phyloP scores from a whole-genome alignment of 2,888 invertebrate species.

The Timandra comae region DNA sequence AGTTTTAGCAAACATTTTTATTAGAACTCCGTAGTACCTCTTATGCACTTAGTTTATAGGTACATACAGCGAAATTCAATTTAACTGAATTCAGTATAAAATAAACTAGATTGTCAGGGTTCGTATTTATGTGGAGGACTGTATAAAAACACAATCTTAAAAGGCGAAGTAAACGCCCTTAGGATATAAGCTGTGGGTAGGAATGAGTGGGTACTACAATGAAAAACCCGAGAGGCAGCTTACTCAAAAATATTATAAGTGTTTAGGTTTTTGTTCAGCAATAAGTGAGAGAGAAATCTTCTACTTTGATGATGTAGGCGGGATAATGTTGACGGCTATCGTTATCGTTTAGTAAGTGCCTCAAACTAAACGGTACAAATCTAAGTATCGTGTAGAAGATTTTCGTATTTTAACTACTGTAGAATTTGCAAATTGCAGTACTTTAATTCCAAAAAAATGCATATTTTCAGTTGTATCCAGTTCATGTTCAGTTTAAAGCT shows the following conservation, averaged over 20 bases:
- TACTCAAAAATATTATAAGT: conserved; percentile 29
- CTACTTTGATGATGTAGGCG: no score
- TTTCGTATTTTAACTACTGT: no score
- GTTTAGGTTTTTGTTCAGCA: conserved; percentile 17
- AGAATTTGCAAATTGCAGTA: no score
- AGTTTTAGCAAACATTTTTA: conserved; percentile 41
- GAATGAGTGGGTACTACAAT: conserved; percentile 23
- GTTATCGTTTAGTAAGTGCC: no score
- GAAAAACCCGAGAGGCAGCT: conserved; percentile 20
- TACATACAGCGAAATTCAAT: conserved; percentile 39
- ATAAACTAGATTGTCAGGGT: conserved; percentile 45
- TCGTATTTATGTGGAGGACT: conserved; percentile 40
- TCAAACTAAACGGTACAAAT: no score
- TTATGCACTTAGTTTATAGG: conserved; percentile 37
- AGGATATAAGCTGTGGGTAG: conserved; percentile 32
- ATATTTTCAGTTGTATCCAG: no score
- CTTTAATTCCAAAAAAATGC: no score
- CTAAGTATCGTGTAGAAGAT: no score
- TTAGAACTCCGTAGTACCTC: conserved; percentile 31
- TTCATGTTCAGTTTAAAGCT: no score
- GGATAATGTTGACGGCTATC: no score
- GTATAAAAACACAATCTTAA: conserved; percentile 43
- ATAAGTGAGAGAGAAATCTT: conserved; percentile 18
- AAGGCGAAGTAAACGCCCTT: conserved; percentile 35
- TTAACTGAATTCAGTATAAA: conserved; percentile 41